These are phyloP conservation scores for Dromaius novaehollandiae DNA, from an alignment of 2,113 vertebrate species.

Conservation along the genomic window DNA sequence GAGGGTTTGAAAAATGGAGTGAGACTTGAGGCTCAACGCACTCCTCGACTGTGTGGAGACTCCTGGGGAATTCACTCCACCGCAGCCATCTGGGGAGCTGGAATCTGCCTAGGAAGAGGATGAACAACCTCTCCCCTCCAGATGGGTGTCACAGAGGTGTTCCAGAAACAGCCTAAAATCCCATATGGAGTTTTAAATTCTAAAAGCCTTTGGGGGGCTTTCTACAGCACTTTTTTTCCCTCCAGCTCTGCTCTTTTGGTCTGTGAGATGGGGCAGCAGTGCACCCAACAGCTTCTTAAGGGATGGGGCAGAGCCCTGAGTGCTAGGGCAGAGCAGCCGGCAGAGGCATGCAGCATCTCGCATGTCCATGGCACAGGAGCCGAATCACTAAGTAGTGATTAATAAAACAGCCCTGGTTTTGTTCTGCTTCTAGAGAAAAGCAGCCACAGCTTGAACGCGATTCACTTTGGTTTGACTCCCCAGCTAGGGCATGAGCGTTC, in stretches of 20 bases:
- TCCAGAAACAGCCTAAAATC: not conserved
- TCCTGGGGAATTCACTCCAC: accelerated
- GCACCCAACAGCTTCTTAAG: not conserved
- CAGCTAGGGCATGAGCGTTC: too few species aligned
- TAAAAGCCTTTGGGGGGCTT: not conserved
- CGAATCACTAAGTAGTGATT: not conserved
- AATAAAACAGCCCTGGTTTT: accelerated
- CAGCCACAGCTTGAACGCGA: not conserved
- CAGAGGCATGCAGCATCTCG: not conserved
- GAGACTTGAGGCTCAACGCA: too few species aligned
- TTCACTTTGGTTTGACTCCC: too few species aligned
- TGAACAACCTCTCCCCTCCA: not conserved
- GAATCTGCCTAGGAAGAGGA: not conserved
- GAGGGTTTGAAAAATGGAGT: not conserved
- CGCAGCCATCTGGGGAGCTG: not conserved
- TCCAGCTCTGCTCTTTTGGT: not conserved
- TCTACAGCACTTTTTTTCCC: too few species aligned
- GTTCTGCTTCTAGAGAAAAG: not conserved
- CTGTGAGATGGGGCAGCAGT: not conserved
- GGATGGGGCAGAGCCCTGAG: not conserved
- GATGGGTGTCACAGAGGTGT: not conserved
- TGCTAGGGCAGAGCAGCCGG: not conserved
- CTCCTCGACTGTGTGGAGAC: accelerated
- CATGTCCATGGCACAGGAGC: accelerated
- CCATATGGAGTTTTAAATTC: accelerated